Conservation (phyloP, 2,888 invertebrate species). For the Drosophila neoperkinsi region DNA sequence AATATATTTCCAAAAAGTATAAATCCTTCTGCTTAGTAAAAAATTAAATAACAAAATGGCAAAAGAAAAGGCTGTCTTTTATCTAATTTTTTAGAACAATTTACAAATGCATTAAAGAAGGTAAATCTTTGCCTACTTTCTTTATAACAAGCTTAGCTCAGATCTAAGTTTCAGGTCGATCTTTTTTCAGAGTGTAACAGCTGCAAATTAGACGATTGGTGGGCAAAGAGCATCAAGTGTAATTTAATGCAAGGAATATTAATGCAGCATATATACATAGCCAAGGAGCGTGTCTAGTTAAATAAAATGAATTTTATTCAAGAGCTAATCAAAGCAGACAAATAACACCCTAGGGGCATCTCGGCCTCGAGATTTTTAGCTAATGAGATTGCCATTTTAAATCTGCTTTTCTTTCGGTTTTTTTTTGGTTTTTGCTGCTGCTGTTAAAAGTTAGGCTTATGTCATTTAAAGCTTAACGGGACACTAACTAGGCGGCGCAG, state of each 20-base stretch:
- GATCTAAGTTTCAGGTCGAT: not conserved
- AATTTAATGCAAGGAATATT: too few relatives aligned
- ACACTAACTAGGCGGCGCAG: not conserved
- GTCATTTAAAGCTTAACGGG: constrained; percentile 24
- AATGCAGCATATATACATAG: not conserved
- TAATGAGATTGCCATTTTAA: constrained; percentile 48
- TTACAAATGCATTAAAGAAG: not conserved
- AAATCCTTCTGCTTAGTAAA: too few relatives aligned
- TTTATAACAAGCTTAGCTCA: not conserved
- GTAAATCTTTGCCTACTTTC: not conserved
- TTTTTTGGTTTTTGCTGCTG: not conserved
- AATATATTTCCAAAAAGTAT: too few relatives aligned
- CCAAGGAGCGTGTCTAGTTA: not conserved
- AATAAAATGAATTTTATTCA: constrained; percentile 4
- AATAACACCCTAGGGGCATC: not conserved
- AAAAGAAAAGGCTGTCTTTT: not conserved
- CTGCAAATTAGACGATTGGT: constrained; percentile 8
- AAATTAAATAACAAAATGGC: not conserved
- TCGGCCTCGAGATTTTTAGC: constrained; percentile 3
- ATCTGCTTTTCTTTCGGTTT: not conserved
- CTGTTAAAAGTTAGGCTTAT: constrained; percentile 38
- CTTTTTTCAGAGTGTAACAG: not conserved
- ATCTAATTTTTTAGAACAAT: not conserved
- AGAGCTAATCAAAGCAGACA: constrained; percentile 3
- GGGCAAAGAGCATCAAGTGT: not conserved